Percentiles rank a stretch among this genome's conserved stretches.
Conservation (phyloP, 1,140 invertebrate genomes). For the Adoxophyes honmai region DNA sequence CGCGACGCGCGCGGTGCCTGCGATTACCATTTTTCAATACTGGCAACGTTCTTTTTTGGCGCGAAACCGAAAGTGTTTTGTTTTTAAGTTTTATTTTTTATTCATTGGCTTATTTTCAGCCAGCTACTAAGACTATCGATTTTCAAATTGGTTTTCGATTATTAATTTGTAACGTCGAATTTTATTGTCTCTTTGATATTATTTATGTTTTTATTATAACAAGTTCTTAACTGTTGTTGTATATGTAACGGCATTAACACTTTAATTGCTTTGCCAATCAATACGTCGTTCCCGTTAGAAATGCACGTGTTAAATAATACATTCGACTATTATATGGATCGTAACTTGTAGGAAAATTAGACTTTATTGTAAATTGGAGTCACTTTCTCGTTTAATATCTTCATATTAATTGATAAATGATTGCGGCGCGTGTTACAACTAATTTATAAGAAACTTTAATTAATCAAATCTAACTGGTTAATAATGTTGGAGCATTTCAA, state of each 20-base stretch:
- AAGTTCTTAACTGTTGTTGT: conserved; percentile 19
- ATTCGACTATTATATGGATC: not conserved
- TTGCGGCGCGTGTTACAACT: not conserved
- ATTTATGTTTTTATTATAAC: not conserved
- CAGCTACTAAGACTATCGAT: no score
- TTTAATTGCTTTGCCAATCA: conserved; percentile 19
- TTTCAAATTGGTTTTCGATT: conserved; percentile 9
- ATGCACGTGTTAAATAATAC: conserved; percentile 9
- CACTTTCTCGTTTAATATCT: conserved; percentile 1
- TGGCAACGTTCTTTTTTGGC: conserved; percentile 9
- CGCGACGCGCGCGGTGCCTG: conserved; percentile 44
- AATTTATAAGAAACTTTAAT: not conserved
- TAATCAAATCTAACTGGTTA: no score
- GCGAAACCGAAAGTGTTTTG: conserved; percentile 1
- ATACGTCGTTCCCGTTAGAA: conserved; percentile 15
- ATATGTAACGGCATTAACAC: conserved; percentile 17
- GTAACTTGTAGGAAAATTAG: not conserved
- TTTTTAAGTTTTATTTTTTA: not conserved
- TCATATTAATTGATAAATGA: not conserved
- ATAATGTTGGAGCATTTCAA: no score
- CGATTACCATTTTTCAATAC: not conserved
- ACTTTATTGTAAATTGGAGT: not conserved
- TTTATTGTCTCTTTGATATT: not conserved
- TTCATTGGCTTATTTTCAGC: not conserved
- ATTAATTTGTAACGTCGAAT: not conserved